Evolutionary conservation across 2,888 invertebrate genomes (phyloP), one percentile per base, ranked within the genome.

Genomic region (Pemphredon lugubris): DNA sequence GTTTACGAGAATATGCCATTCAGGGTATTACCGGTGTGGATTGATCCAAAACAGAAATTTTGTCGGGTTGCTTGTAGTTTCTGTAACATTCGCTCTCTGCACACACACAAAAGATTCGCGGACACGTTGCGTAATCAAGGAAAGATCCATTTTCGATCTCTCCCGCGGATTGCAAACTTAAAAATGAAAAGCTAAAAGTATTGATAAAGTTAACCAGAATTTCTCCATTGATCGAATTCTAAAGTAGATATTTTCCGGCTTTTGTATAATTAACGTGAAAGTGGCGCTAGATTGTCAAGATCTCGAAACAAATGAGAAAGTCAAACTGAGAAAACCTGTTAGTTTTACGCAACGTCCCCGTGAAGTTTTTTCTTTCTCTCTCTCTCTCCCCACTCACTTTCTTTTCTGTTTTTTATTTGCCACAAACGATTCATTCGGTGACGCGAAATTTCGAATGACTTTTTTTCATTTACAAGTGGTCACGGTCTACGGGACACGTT

Each of bases 21-120:
- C 93, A 94, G 94, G 94, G 94, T 94, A 93, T 92, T 92, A 94
- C 94, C 94, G 88, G 87, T 87, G 86, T 88, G 87, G 83, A 84
- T 88, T 82, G 84, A 84, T 88, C 89, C 87, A 82, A 89, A 88
- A 89, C 84, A 83, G 87, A 87, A 88, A 86, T 88, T 89, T 86
- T 85, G 85, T 83, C 81, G 53, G 74, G 72, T 69, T 61, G 55
- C 73, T 75, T 79, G 79, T 78, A 73, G 73, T 72, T 77, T 76
- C 73, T 69, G 82, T 83, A n/a, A 81, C 83, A 83, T 78, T 81
- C 81, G 73, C 75, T 63, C 71, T 67, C 47, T 74, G 76, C 64
- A 39, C 75, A 71, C 68, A 75, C 76, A 58, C n/a, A 55, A 57
- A 47, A 45, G 50, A 65, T 81, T 76, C 69, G 72, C 70, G 70